These are phyloP conservation scores for Rotaria magnacalcarata DNA, from an alignment of 2,888 invertebrate species.

Conservation along the genomic window DNA sequence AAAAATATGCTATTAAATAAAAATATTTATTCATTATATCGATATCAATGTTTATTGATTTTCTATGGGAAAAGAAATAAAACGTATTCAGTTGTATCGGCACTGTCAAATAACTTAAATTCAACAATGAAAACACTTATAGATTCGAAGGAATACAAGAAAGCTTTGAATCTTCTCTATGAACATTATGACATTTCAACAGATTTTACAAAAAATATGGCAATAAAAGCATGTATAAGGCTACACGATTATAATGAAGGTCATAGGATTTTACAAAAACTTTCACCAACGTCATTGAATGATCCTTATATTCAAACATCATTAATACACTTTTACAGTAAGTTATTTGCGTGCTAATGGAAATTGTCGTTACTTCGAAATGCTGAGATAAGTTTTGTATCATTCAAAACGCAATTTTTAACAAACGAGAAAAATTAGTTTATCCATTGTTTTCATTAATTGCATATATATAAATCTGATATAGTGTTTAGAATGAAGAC, in stretches of 20 bases:
- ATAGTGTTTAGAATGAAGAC: no score
- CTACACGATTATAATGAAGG: background rate
- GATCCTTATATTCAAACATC: conserved; percentile 3
- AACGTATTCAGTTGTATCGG: background rate
- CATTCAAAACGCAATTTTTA: no score
- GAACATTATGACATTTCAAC: background rate
- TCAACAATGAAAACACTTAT: background rate
- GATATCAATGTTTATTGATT: no score
- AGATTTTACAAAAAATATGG: background rate
- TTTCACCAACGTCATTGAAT: background rate
- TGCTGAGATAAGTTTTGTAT: no score
- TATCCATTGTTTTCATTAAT: no score
- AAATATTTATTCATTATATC: no score
- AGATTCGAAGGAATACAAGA: background rate
- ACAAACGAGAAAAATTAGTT: no score
- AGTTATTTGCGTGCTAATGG: background rate
- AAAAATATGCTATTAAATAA: no score
- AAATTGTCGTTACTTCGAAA: no score
- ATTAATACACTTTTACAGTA: background rate
- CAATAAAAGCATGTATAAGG: background rate
- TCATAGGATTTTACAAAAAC: background rate
- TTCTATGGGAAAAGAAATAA: no score
- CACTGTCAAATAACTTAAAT: background rate
- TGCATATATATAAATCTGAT: no score
- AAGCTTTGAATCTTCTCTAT: background rate